Evolutionary conservation across 2,113 vertebrate species (phyloP), one percentile per base, ranked within the genome.

Genomic region (Upupa epops): DNA sequence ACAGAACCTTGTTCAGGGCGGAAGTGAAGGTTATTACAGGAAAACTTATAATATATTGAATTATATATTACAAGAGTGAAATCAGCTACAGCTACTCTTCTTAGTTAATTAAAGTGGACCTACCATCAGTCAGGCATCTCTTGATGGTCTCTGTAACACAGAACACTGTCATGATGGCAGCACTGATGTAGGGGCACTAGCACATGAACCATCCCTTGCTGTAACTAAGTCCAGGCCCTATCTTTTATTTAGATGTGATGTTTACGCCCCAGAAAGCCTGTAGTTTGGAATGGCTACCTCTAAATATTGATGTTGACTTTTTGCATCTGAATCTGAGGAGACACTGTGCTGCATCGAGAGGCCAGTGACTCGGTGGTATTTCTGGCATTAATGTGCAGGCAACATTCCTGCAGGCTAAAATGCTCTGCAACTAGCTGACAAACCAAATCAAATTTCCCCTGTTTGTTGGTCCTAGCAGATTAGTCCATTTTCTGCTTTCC

Each of bases 271-370:
- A 95, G 90, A 93, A 90, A 93, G 55, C 59, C 71, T 84, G 45
- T 49, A 26, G 26, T 86, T 81, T 81, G 63, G 80, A 90, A 78
- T 84, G 81, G 66, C 81, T 92, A 22, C 74, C 51, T 93, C 86
- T 96, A 86, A 96, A 90, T 96, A 96, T 89, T 83, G 77, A 92
- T 87, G 89, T n/a, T 76, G 63, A 78, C 31, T 70, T 92, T 90
- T 54, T 95, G 69, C 86, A 72, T 88, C 80, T 66, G 83, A 92
- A 74, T 86, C 73, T 77, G 48, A 58, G 78, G 68, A 75, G 51
- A 65, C 58, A 65, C 58, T 76, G 66, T 75, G 66, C 86, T 86
- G 80, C 81, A 94, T 88, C 6, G 66, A 60, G 83, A 90, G 73
- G 73, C 65, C 86, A 58, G 88, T 58, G 65, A 74, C 0, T 1